These are phyloP conservation scores for Ochotona curzoniae DNA, from an alignment of 2,113 vertebrate species.

Conservation along the genomic window DNA sequence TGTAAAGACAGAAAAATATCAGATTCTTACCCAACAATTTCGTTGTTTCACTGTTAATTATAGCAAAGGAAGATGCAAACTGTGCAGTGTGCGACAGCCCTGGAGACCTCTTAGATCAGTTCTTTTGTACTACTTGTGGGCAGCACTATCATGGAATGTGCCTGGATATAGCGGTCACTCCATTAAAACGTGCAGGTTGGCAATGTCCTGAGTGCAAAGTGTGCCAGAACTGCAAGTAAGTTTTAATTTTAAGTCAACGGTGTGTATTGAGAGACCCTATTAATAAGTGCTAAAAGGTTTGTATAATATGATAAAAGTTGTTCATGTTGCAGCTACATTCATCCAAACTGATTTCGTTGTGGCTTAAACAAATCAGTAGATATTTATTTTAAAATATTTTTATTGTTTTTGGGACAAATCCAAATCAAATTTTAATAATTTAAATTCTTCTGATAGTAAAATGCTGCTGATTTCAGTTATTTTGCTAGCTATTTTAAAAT, in stretches of 20 bases:
- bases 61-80: slow-evolving; percentile 94
- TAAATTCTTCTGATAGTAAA: slow-evolving; percentile 33
- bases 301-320: background rate
- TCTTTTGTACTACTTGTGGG: slow-evolving; percentile 97
- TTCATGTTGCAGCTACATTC: background rate
- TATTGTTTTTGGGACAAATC: background rate
- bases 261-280: slow-evolving; percentile 42
- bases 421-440: slow-evolving; percentile 22
- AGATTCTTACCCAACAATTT: slow-evolving; percentile 63
- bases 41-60: slow-evolving; percentile 74
- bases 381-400: background rate
- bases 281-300: background rate
- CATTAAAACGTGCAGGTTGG: slow-evolving; percentile 95
- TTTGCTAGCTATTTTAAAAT: slow-evolving; percentile 44
- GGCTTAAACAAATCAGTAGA: background rate
- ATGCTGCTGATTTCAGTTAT: slow-evolving; percentile 1
- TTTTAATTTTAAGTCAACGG: slow-evolving; percentile 58
- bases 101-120: slow-evolving; percentile 90
- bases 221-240: slow-evolving; percentile 99
- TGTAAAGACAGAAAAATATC: slow-evolving; percentile 64
- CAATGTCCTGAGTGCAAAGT: slow-evolving; percentile 97
- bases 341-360: background rate
- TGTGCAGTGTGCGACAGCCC: slow-evolving; percentile 92
- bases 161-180: slow-evolving; percentile 92
- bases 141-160: slow-evolving; percentile 96